Base-by-base conservation (phyloP, 2,888 invertebrate species). In the Holacanthella duospinosa region DNA sequence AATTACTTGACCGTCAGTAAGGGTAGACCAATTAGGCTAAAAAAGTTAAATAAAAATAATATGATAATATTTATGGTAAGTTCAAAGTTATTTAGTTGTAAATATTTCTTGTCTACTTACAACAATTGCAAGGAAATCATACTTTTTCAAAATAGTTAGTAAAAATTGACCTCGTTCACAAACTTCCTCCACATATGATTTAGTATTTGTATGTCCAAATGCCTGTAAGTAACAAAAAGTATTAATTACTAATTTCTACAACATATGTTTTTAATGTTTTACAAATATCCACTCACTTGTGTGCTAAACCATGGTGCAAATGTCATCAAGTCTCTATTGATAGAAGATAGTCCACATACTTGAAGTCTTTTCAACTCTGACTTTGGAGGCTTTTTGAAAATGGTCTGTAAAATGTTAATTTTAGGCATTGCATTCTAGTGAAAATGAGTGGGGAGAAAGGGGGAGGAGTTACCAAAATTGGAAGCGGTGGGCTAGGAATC, bases 291-390 rank as follows among this genome's bases (percentile, higher is more conserved):
- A 61, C 69, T 62, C 65, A 72, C 71, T 59, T 70, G 68, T 48
- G 68, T 65, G 26, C 68, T 59, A 55, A 72, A 66, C 72, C 72
- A 72, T 19, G 72, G 72, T 24, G 72, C 64, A 61, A 72, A 71
- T 55, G 66, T 67, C 63, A 66, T 66, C 24, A 69, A 64, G 59
- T 69, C 68, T 62, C 61, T 65, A 62, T 65, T 64, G 25, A 65
- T 65, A 19, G 66, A 64, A 4, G 68, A 63, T 53, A 71, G 56
- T 21, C 69, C 72, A 53, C 68, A 66, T 6, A 71, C 36, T 60
- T 72, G 71, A 9, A 67, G 57, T 26, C 66, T 54, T 54, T 64
- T 60, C 6, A 65, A 43, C 29, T 72, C 71, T 21, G 67, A 43
- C 53, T 66, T 66, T 24, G 63, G 67, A 2, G 65, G 65, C 43